phyloP scores from a whole-genome alignment of 2,113 vertebrate genomes.

The Gobio gobio region DNA sequence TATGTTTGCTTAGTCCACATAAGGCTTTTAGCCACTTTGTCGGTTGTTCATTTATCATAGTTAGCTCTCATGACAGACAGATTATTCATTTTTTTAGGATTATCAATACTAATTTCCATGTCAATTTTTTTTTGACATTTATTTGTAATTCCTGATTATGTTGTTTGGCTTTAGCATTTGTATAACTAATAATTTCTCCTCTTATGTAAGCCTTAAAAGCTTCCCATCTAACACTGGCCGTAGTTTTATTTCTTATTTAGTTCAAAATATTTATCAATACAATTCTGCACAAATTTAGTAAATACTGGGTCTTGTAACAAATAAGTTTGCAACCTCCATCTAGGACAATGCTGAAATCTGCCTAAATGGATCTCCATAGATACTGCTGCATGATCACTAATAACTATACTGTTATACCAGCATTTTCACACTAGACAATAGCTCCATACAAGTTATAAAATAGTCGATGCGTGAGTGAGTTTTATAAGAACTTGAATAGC shows the following conservation, averaged over 20 bases:
- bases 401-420: background rate
- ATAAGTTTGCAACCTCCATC: background rate
- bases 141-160: background rate
- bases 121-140: background rate
- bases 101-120: background rate
- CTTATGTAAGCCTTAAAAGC: background rate
- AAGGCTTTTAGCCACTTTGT: slow-evolving; percentile 38
- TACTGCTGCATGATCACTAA: background rate
- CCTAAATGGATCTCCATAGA: background rate
- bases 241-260: background rate
- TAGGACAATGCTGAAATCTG: background rate
- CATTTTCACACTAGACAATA: background rate
- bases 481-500: too few species aligned
- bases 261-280: background rate
- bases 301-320: background rate
- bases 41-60: slow-evolving; percentile 38
- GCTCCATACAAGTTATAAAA: background rate
- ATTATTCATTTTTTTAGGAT: background rate
- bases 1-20: slow-evolving; percentile 42
- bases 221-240: background rate
- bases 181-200: background rate
- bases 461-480: background rate
- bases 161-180: background rate
- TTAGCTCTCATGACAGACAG: background rate
- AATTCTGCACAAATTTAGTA: background rate